Evolutionary conservation across 2,113 vertebrate genomes (phyloP).

Genomic region (Passer domesticus): DNA sequence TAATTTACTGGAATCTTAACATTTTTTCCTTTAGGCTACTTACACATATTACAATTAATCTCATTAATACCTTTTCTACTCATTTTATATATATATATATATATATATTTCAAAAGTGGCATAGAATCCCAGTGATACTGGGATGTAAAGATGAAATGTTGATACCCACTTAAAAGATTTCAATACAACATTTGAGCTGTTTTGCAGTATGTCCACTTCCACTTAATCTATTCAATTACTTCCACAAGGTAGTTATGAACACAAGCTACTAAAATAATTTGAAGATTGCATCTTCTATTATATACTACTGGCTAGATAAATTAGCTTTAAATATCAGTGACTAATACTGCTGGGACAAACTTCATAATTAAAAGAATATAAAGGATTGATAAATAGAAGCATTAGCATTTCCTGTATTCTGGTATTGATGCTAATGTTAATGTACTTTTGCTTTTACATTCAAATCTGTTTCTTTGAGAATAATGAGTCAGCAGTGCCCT

Average conservation of each 20-base stretch:
- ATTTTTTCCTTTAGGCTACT: background rate
- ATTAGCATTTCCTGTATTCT: background rate
- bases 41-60: background rate
- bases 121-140: background rate
- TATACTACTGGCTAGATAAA: background rate
- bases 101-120: background rate
- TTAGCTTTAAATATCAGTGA: background rate
- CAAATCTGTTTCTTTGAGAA: background rate
- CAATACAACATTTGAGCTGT: background rate
- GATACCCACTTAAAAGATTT: background rate
- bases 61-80: background rate
- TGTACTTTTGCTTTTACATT: background rate
- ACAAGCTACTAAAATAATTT: background rate
- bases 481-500: background rate
- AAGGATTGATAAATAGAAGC: background rate
- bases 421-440: background rate
- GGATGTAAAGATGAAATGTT: background rate
- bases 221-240: background rate
- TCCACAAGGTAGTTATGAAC: background rate
- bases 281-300: background rate
- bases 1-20: background rate
- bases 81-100: background rate
- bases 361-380: background rate
- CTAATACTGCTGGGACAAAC: background rate
- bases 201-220: background rate